Percentiles rank a stretch among this genome's conserved stretches.
Conservation (phyloP, 2,113 vertebrate genomes). For the Nerophis ophidion region DNA sequence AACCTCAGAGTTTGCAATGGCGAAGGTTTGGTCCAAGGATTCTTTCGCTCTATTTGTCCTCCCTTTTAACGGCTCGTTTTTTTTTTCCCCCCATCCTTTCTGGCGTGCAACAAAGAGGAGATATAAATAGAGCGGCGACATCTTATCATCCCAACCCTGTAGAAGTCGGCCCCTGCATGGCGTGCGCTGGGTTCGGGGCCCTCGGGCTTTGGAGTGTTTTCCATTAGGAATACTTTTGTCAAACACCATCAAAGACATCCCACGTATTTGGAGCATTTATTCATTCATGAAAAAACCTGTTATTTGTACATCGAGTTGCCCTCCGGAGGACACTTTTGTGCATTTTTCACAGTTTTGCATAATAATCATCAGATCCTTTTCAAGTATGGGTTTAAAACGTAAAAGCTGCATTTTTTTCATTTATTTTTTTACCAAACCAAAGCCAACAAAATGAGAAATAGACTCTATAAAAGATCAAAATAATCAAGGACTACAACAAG, state of each 20-base stretch:
- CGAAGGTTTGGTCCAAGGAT: no score
- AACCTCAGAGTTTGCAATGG: no score
- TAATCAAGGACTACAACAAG: no score
- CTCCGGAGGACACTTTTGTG: slow-evolving; percentile 47
- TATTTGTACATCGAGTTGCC: not conserved
- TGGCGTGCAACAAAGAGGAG: slow-evolving; percentile 7
- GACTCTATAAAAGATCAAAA: not conserved
- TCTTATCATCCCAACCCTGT: not conserved
- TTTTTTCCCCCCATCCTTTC: slow-evolving; percentile 2
- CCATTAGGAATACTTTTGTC: no score
- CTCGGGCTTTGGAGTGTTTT: slow-evolving; percentile 9
- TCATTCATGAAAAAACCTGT: slow-evolving; percentile 49
- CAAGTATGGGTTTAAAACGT: slow-evolving; percentile 65
- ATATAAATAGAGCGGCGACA: slow-evolving; percentile 7
- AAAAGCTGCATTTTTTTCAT: slow-evolving; percentile 37
- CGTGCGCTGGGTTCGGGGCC: slow-evolving; percentile 19
- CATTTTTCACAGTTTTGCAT: slow-evolving; percentile 71
- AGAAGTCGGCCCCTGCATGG: slow-evolving; percentile 10
- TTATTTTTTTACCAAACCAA: slow-evolving; percentile 32
- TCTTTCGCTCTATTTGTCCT: not conserved
- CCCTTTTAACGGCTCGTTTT: not conserved
- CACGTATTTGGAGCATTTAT: slow-evolving; percentile 46
- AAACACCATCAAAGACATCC: not conserved
- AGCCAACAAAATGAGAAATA: slow-evolving; percentile 28
- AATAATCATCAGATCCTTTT: slow-evolving; percentile 60